These are phyloP conservation scores for Panulirus ornatus DNA, from an alignment of 1,140 invertebrate genomes.

Conservation along the genomic window DNA sequence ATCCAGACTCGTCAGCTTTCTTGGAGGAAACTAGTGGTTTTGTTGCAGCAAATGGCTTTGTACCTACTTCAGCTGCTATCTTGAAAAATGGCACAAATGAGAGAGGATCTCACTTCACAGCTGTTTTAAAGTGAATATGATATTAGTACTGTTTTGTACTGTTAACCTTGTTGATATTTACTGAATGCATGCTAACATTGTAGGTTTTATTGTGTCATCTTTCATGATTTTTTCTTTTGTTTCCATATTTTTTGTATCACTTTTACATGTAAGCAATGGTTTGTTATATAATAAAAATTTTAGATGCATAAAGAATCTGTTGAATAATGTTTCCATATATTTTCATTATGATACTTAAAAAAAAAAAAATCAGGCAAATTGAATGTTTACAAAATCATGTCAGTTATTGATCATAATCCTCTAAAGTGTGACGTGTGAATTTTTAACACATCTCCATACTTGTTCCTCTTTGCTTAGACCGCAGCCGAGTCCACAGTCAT, in stretches of 20 bases:
- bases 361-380: not conserved
- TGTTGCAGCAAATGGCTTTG: conserved; percentile 35
- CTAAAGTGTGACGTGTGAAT: not conserved
- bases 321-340: too few relatives aligned
- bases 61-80: conserved; percentile 15
- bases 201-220: too few relatives aligned
- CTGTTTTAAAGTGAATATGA: conserved; percentile 67
- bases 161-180: too few relatives aligned
- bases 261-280: not conserved
- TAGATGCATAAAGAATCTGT: not conserved
- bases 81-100: conserved; percentile 60
- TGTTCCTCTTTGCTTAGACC: conserved; percentile 55
- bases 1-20: conserved; percentile 51
- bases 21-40: conserved; percentile 47
- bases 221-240: too few relatives aligned
- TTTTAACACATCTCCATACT: not conserved
- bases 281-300: not conserved
- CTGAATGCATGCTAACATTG: too few relatives aligned
- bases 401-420: not conserved
- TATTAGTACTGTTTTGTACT: too few relatives aligned
- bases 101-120: conserved; percentile 63
- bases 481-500: conserved; percentile 74
- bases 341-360: not conserved
- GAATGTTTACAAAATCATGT: not conserved
- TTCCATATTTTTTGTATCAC: too few relatives aligned